A percentile compares a stretch with the other conserved stretches of the same genome.
phyloP scores from a whole-genome alignment of 2,113 vertebrate genomes.

The Propithecus coquereli region DNA sequence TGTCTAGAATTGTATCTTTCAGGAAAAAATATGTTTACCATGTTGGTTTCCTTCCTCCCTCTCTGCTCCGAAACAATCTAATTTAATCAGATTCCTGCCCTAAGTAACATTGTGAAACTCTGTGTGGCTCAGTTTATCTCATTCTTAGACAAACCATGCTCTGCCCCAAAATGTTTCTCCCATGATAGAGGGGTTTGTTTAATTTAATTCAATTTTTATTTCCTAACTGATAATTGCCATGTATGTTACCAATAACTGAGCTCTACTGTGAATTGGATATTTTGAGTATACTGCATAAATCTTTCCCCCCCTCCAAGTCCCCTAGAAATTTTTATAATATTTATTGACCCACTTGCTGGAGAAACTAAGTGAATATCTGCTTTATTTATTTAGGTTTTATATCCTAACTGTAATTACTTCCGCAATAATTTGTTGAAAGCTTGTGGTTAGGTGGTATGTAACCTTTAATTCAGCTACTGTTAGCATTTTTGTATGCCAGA shows the following conservation, averaged over 20 bases:
- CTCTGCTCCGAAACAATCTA: neutral
- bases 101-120: slow-evolving; percentile 11
- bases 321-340: slow-evolving; percentile 12
- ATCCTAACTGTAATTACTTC: slow-evolving; percentile 76
- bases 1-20: neutral
- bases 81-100: neutral
- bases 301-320: neutral
- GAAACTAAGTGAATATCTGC: slow-evolving; percentile 41
- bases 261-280: slow-evolving; percentile 58
- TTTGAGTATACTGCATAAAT: slow-evolving; percentile 2
- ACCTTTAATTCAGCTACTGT: slow-evolving; percentile 95
- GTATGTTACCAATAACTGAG: slow-evolving; percentile 38
- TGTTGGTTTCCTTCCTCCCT: neutral
- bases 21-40: neutral
- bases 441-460: slow-evolving; percentile 87
- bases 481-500: slow-evolving; percentile 91
- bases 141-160: neutral
- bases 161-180: neutral
- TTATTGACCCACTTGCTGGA: neutral
- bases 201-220: slow-evolving; percentile 35
- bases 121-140: neutral
- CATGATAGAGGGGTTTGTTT: slow-evolving; percentile 33
- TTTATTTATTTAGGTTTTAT: slow-evolving; percentile 72
- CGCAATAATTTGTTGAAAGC: slow-evolving; percentile 86
- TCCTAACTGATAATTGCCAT: slow-evolving; percentile 62